Percentiles rank a stretch among this genome's conserved stretches.
Evolutionary conservation across 2,797 vertebrate genomes (phyloP).

Genomic region (Artibeus jamaicensis): DNA sequence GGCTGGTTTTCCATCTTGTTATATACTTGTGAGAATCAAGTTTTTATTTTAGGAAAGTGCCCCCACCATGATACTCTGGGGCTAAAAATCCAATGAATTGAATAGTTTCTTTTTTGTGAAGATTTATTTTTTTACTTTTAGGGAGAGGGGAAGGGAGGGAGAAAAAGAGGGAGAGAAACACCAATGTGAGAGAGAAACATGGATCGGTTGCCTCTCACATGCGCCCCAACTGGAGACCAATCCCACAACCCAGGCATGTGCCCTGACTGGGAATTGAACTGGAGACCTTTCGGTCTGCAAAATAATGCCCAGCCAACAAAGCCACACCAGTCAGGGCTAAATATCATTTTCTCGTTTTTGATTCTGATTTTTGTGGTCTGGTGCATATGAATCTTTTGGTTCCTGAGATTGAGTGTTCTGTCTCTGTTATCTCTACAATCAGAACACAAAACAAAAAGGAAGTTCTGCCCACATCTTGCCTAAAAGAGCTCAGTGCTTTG

Average conservation of each 20-base stretch:
- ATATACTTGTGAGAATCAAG: neutral
- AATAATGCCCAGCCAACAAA: neutral
- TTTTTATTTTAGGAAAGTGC: conserved; percentile 22
- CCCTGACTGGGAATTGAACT: neutral
- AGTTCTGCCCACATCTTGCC: neutral
- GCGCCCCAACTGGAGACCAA: neutral
- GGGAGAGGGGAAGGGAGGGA: neutral
- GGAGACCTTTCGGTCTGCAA: neutral
- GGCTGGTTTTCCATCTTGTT: conserved; percentile 30
- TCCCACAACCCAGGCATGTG: neutral
- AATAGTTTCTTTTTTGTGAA: neutral
- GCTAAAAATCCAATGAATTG: conserved; percentile 9
- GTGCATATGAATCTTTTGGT: neutral
- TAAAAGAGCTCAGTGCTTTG: neutral
- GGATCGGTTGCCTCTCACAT: neutral
- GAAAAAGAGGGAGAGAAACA: neutral
- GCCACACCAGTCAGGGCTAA: neutral
- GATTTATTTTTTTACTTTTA: neutral
- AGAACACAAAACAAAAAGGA: neutral
- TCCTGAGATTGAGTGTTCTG: neutral
- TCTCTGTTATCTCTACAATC: neutral
- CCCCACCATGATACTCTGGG: neutral
- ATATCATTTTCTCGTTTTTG: neutral
- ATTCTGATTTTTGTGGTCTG: neutral
- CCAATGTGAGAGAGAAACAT: neutral